Conservation (phyloP, 2,888 invertebrate genomes). For the Osmoderma eremita region DNA sequence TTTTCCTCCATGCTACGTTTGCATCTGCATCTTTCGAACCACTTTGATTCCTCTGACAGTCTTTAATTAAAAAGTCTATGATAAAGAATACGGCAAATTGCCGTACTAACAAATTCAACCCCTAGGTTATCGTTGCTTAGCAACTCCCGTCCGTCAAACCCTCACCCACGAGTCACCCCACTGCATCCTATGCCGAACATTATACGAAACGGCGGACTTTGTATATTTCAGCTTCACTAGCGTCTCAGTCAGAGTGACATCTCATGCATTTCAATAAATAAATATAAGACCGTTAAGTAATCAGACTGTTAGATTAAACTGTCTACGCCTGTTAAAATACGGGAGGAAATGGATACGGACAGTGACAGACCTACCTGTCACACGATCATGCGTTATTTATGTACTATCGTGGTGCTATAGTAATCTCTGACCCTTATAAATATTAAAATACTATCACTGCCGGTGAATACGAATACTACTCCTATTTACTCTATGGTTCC, state of each 20-base stretch:
- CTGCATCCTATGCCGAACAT: conserved; percentile 50
- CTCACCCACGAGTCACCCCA: conserved; percentile 49
- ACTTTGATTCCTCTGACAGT: conserved; percentile 12
- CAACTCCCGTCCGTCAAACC: conserved; percentile 51
- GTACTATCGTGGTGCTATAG: too few species aligned
- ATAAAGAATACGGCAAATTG: conserved; percentile 18
- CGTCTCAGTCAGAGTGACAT: conserved; percentile 38
- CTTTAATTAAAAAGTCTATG: conserved; percentile 25
- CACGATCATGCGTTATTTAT: too few species aligned
- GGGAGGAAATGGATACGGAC: too few species aligned
- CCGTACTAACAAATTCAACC: conserved; percentile 47
- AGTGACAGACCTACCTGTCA: too few species aligned
- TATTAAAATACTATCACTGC: too few species aligned
- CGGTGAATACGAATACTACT: too few species aligned
- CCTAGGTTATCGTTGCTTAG: conserved; percentile 52
- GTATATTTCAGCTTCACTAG: conserved; percentile 47
- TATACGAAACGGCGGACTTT: conserved; percentile 51
- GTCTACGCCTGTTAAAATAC: too few species aligned
- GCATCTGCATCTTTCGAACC: not conserved
- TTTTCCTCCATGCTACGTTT: conserved; percentile 4
- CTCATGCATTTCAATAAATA: conserved; percentile 16
- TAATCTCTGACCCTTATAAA: too few species aligned
- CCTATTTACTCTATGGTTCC: too few species aligned
- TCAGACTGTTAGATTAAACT: too few species aligned
- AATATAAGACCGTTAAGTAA: conserved; percentile 16